Evolutionary conservation across 2,888 invertebrate genomes (phyloP).

Genomic region (Pterostichus madidus): DNA sequence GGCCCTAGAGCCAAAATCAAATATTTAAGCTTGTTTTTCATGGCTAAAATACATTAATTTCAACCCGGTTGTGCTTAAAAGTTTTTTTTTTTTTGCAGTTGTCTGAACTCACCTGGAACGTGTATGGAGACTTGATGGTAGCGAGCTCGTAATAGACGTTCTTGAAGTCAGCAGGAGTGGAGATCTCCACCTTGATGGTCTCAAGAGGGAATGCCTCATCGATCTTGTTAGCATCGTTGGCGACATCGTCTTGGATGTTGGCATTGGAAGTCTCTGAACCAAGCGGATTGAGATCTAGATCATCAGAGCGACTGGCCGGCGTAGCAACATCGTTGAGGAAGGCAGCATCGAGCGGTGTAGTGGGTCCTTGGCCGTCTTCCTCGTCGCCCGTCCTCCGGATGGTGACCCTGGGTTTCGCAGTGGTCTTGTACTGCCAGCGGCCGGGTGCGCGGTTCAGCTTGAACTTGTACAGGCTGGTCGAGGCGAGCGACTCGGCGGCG

Average conservation of each 20-base stretch:
- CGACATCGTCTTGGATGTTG: constrained; percentile 80
- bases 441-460: constrained; percentile 91
- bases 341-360: constrained; percentile 60
- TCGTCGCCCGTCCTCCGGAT: constrained; percentile 85
- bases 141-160: constrained; percentile 94
- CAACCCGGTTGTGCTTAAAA: no score
- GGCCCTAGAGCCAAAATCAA: no score
- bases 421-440: constrained; percentile 94
- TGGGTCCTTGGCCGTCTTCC: constrained; percentile 73
- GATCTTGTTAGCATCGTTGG: constrained; percentile 83
- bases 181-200: constrained; percentile 92
- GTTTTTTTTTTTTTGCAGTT: not conserved
- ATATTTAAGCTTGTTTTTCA: no score
- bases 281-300: constrained; percentile 82
- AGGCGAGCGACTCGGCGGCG: constrained; percentile 72
- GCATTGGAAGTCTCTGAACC: constrained; percentile 86
- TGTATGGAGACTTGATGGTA: constrained; percentile 93
- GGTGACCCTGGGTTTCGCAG: constrained; percentile 90
- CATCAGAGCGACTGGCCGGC: constrained; percentile 79
- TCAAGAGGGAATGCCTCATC: constrained; percentile 83
- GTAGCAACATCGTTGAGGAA: constrained; percentile 79
- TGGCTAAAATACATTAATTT: no score
- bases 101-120: constrained; percentile 85
- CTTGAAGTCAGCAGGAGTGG: constrained; percentile 91
- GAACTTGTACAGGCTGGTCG: constrained; percentile 87